Evolutionary conservation across 2,113 vertebrate genomes (phyloP), one percentile per base, ranked within the genome.

Genomic region (Carassius carassius): DNA sequence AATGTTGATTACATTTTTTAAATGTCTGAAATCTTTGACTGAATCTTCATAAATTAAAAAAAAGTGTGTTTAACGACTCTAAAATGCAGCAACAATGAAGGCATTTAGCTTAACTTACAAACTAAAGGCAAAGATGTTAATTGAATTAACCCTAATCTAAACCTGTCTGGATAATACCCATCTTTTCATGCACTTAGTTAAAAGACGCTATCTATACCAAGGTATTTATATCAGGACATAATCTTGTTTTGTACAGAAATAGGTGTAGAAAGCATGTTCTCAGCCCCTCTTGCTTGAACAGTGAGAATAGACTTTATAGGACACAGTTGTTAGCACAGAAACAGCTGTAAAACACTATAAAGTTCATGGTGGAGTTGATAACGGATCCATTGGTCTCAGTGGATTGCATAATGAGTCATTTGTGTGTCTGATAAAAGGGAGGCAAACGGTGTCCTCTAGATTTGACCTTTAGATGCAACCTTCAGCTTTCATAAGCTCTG

Each of bases 171-270:
- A 84, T 89, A 47, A 91, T 80, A 82, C 87, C 82, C 25, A 51
- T 21, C 29, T 11, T 82, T 85, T 78, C 85, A 73, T 82, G 86
- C 90, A 63, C 51, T 81, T 49, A 21, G 75, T 88, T 81, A 88
- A 23, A 56, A 81, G 47, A n/a, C 87, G 89, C 90, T 91, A 89
- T 90, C 87, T 88, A 88, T 82, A 86, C 79, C 76, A 6, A 89
- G 90, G 89, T 62, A 88, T 78, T 79, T 87, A 90, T 79, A 88
- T 86, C 70, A 86, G 89, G 90, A 84, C 88, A 47, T 89, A 93
- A 92, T 91, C 92, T 89, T 62, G 84, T 82, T 84, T 85, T 89
- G 85, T 75, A 87, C 90, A 91, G 77, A 81, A 92, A 91, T 90
- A 93, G 91, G 84, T 44, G 85, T 73, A 62, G 88, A 81, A 92